Conservation (phyloP, 35 echinoderm and acorn worm genomes). For the Ophiothrix spiculata region DNA sequence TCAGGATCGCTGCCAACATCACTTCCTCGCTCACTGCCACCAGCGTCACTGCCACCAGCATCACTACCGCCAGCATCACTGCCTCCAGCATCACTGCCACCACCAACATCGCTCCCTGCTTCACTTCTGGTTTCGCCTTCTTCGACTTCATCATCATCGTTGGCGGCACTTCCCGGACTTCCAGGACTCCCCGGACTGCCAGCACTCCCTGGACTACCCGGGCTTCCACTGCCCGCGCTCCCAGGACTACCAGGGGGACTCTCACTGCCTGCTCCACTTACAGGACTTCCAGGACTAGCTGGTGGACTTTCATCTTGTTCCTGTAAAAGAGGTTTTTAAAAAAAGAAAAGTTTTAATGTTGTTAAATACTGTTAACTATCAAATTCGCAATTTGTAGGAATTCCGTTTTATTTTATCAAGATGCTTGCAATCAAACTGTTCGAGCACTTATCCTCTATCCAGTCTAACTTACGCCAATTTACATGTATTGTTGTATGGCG, state of each 20-base stretch:
- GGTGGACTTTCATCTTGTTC: not conserved
- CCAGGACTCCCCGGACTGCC: not conserved
- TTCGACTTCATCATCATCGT: not conserved
- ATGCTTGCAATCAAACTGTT: not conserved
- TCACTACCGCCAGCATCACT: constrained; percentile 10
- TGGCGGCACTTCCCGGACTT: not conserved
- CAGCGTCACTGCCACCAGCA: not conserved
- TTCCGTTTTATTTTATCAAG: not conserved
- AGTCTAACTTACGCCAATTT: too few species aligned
- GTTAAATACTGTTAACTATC: not conserved
- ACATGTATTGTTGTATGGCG: too few species aligned
- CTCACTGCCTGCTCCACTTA: too few species aligned
- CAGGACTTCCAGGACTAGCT: not conserved
- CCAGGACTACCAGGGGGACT: not conserved
- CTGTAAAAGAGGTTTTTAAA: not conserved
- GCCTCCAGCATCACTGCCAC: constrained; percentile 1
- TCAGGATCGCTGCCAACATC: not conserved
- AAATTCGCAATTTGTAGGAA: too few species aligned
- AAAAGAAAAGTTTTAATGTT: not conserved
- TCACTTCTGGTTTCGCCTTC: not conserved
- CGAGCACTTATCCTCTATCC: too few species aligned
- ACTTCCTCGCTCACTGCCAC: not conserved
- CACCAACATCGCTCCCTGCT: constrained; percentile 21
- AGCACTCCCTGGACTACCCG: not conserved
- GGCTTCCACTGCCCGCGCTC: not conserved